phyloP scores from a whole-genome alignment of 2,797 vertebrate species.

The Tapera naevia region DNA sequence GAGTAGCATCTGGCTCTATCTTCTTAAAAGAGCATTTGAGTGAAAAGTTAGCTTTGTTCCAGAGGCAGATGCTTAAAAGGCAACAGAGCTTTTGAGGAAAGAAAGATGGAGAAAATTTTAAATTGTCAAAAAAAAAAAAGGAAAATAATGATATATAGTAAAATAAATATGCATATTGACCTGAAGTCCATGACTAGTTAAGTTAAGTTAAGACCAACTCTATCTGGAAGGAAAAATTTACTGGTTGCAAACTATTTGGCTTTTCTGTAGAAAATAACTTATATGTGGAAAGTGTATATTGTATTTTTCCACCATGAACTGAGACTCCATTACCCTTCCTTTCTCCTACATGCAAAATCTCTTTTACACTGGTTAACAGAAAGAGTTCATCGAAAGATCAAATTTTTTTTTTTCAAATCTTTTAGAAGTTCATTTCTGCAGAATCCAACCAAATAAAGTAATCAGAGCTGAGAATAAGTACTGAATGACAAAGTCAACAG shows the following conservation, averaged over 20 bases:
- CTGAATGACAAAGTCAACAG: neutral
- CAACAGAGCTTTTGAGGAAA: neutral
- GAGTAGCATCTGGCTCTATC: neutral
- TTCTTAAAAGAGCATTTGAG: neutral
- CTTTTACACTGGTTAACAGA: neutral
- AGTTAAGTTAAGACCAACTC: neutral
- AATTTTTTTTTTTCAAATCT: neutral
- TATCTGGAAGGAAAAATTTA: neutral
- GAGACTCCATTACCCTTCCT: neutral
- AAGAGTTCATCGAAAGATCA: neutral
- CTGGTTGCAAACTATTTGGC: neutral
- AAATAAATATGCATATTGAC: neutral
- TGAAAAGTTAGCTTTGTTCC: neutral
- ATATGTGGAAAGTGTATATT: neutral
- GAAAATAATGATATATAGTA: neutral
- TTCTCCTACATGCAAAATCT: neutral
- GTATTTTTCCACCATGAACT: neutral
- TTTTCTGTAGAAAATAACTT: neutral
- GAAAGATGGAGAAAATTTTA: neutral
- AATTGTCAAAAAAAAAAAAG: neutral
- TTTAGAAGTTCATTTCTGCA: neutral
- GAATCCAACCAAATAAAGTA: neutral
- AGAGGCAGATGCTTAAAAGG: slow-evolving; percentile 2
- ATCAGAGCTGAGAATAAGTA: neutral
- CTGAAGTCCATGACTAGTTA: neutral